A percentile compares a stretch with the other conserved stretches of the same genome.
Conservation (phyloP, 2,888 invertebrate genomes). For the Calliopum simillimum region DNA sequence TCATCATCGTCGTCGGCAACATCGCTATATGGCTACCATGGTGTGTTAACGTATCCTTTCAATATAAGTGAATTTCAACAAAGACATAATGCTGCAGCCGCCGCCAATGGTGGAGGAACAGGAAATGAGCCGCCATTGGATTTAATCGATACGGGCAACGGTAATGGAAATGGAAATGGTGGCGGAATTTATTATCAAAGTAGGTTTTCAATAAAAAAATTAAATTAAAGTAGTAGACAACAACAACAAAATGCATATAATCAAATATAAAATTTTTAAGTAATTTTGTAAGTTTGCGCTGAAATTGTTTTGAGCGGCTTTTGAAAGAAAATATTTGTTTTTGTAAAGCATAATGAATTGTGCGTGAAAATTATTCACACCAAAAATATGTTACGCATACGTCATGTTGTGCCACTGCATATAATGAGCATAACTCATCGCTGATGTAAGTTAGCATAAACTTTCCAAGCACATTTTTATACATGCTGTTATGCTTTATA, state of each 20-base stretch:
- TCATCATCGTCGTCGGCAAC: constrained; percentile 41
- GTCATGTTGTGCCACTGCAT: not conserved
- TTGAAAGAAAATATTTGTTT: not conserved
- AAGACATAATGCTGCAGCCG: constrained; percentile 41
- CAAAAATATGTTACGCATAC: not conserved
- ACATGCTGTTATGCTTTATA: constrained; percentile 39
- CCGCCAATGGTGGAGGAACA: constrained; percentile 38
- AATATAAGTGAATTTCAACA: constrained; percentile 60
- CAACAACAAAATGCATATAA: not conserved
- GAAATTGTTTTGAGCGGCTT: no score
- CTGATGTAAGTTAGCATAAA: no score
- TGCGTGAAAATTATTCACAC: no score
- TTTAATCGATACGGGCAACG: constrained; percentile 61
- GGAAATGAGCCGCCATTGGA: constrained; percentile 61
- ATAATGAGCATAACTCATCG: constrained; percentile 22
- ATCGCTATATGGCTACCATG: constrained; percentile 49
- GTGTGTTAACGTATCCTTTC: constrained; percentile 62
- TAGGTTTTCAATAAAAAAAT: constrained; percentile 56
- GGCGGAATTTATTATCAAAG: constrained; percentile 65
- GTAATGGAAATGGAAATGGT: constrained; percentile 47
- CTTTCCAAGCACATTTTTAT: no score
- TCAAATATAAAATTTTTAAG: not conserved
- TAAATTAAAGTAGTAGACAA: constrained; percentile 1
- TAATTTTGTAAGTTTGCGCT: no score
- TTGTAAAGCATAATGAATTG: not conserved